These are phyloP conservation scores for Zaprionus camerounensis DNA, from an alignment of 1,140 invertebrate genomes.

Conservation along the genomic window DNA sequence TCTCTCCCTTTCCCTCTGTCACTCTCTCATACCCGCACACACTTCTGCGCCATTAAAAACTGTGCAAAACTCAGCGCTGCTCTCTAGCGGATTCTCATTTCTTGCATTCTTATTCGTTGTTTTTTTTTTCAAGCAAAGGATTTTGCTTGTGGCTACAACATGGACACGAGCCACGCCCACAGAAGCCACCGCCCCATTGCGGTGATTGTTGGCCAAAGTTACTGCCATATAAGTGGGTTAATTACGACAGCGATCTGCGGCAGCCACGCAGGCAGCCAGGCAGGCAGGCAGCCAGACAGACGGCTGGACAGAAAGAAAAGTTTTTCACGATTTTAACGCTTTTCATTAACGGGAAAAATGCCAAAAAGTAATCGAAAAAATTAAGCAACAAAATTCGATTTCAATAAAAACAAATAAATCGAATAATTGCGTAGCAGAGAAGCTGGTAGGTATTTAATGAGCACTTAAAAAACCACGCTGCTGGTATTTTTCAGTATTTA, in stretches of 20 bases:
- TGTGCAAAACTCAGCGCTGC: conserved; percentile 62
- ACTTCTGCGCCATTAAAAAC: conserved; percentile 66
- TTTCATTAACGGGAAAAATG: conserved; percentile 5
- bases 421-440: neutral
- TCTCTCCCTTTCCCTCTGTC: conserved; percentile 7
- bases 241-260: conserved; percentile 59
- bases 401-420: neutral
- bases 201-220: conserved; percentile 47
- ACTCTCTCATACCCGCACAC: conserved; percentile 23
- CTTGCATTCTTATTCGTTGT: conserved; percentile 14
- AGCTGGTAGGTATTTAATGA: neutral
- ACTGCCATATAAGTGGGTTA: conserved; percentile 67
- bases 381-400: conserved; percentile 15
- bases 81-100: conserved; percentile 50
- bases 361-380: conserved; percentile 26
- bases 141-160: conserved; percentile 34
- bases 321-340: conserved; percentile 10
- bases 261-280: neutral
- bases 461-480: neutral
- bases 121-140: conserved; percentile 42
- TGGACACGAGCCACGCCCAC: conserved; percentile 37
- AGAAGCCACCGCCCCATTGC: conserved; percentile 31
- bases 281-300: neutral
- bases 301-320: conserved; percentile 7
- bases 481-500: neutral